Evolutionary conservation across 2,797 vertebrate species (phyloP), one percentile per base, ranked within the genome.

Genomic region (Peromyscus attwateri): DNA sequence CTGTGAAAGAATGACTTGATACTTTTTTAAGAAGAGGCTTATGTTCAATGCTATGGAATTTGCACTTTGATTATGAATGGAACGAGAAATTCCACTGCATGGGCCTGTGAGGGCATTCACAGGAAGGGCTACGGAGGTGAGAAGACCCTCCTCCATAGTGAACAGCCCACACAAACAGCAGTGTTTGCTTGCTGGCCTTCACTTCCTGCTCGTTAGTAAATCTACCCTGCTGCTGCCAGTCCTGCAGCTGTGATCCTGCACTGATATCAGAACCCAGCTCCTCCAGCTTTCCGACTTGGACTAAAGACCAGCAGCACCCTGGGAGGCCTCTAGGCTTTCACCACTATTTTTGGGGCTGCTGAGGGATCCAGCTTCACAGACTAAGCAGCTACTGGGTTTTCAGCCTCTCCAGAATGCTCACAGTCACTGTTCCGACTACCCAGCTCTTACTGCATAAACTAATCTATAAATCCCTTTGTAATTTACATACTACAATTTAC

Each of bases 41-140:
- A 16, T 62, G 77, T 91, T 93, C 73, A 85, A 76, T 75, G 60
- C 16, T 49, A 85, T 76, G 43, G 14, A 89, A 64, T 3, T 0
- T 81, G 49, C 57, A 75, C 75, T 81, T 93, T 89, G 95, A 93
- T 87, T 88, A 49, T 68, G n/a, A 3, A 83, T 57, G 16, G 68
- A 85, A 66, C 25, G 75, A 68, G 49, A 84, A 87, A 60, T 17
- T 62, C 79, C 62, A 77, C 27, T 70, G 31, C 40, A 21, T 34
- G 19, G 62, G 6, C 10, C 43, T 52, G 31, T 70, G 31, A 70
- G 43, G 66, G 13, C 14, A 34, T 68, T 68, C 25, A 25, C 43
- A 66, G 82, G n/a, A 70, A 64, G 29, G 11, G 23, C 25, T 9
- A 8, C 43, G 25, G 64, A 52, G 43, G 3, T 13, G 12, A 68